These are phyloP conservation scores for Schmidtea mediterranea DNA, from an alignment of 1,140 invertebrate genomes.

Conservation along the genomic window DNA sequence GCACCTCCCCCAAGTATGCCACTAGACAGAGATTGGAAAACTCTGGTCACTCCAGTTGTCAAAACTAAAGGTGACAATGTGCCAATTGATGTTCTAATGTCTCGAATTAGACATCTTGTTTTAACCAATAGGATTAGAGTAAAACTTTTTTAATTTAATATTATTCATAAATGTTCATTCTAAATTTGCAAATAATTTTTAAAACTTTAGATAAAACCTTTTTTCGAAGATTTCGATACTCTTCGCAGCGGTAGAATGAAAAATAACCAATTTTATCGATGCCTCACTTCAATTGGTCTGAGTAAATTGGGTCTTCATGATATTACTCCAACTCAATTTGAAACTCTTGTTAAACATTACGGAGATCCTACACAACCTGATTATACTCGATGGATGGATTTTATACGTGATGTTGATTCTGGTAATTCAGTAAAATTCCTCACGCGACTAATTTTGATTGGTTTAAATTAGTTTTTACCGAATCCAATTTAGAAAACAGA, in stretches of 20 bases:
- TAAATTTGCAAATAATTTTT: not conserved
- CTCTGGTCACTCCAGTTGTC: not conserved
- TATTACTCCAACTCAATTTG: conserved; percentile 18
- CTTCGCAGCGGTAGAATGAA: conserved; percentile 21
- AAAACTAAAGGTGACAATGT: conserved; percentile 11
- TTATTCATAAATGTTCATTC: not conserved
- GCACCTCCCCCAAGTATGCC: not conserved
- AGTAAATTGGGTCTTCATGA: conserved; percentile 21
- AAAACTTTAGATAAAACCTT: conserved; percentile 12
- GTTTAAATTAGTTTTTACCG: conserved; percentile 19
- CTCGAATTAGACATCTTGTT: conserved; percentile 20
- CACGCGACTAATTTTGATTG: not conserved
- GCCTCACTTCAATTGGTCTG: conserved; percentile 17
- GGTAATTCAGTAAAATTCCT: conserved; percentile 11
- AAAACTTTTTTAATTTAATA: conserved; percentile 7
- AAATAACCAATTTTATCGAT: conserved; percentile 20
- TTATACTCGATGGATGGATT: conserved; percentile 20
- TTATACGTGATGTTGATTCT: conserved; percentile 21
- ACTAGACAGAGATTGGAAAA: not conserved
- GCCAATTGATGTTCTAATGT: conserved; percentile 20
- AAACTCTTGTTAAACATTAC: conserved; percentile 16
- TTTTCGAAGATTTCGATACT: conserved; percentile 26
- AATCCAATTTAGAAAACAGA: conserved; percentile 18
- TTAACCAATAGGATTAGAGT: conserved; percentile 22
- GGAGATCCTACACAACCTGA: conserved; percentile 15